Evolutionary conservation across 2,888 invertebrate genomes (phyloP), one percentile per base, ranked within the genome.

Genomic region (Cerceris rybyensis): DNA sequence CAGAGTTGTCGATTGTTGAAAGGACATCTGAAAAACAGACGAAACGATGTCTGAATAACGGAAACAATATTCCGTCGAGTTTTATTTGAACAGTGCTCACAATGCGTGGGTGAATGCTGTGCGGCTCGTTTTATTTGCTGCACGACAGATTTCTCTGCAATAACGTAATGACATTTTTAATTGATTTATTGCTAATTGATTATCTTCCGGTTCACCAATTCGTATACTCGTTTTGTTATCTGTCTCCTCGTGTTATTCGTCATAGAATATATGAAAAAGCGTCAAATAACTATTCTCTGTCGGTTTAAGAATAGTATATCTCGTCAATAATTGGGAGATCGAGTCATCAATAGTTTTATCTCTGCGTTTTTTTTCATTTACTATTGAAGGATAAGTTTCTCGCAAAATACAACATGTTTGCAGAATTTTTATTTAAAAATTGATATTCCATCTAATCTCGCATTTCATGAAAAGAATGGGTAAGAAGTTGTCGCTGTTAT

Each of bases 181-280:
- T 80, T 75, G 81, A 75, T 75, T 80, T 70, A 79, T 81, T 55
- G 75, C 63, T 78, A 80, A 86, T 83, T 78, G 85, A 82, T 83
- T 78, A 75, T 80, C 75, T 82, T 83, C 71, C 75, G 59, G 55
- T 43, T 60, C 61, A 55, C 28, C 65, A 58, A 69, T 60, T 69
- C 73, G 57, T 11, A 58, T 8, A 60, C 61, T 28, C 46, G 39
- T 57, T 59, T 57, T 69, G 61, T 76, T 68, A 50, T 81, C 58
- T 59, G 70, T 64, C 63, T 65, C 73, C 64, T 54, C 61, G 41
- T 52, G 14, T 9, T 41, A 28, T 17, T 50, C n/a, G 7, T 7
- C 60, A 54, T 5, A 42, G 50, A 59, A 43, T 63, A 71, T 75
- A 75, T 58, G 68, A 70, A 70, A 72, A 72, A 76, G 68, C 61